Evolutionary conservation across 2,797 vertebrate species (phyloP).

Genomic region (Chiloscyllium punctatum): DNA sequence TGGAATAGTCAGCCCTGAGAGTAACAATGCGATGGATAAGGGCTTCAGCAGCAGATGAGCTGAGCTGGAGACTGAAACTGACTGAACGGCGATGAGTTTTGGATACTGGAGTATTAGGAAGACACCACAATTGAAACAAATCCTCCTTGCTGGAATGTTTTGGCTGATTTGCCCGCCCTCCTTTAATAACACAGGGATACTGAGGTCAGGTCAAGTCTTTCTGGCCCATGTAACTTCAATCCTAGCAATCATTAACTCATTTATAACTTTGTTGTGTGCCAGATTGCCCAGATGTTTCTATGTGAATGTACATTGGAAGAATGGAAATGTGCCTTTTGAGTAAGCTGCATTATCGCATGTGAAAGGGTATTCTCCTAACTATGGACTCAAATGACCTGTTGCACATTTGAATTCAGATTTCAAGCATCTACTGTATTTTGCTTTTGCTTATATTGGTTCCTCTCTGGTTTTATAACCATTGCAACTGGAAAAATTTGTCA

Average conservation of each 20-base stretch:
- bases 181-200: not conserved
- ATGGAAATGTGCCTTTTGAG: not conserved
- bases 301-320: not conserved
- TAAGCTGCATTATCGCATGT: not conserved
- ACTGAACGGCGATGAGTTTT: no score
- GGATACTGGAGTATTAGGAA: no score
- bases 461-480: no score
- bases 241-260: not conserved
- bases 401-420: no score
- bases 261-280: no score
- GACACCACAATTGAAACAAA: not conserved
- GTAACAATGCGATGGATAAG: no score
- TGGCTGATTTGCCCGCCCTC: not conserved
- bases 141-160: not conserved
- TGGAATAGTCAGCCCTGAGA: no score
- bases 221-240: not conserved
- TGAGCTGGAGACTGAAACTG: no score
- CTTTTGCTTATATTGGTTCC: no score
- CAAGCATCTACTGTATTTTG: no score
- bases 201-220: not conserved
- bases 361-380: not conserved
- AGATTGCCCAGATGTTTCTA: not conserved
- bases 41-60: no score
- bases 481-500: no score
- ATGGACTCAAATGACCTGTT: not conserved